Base-by-base conservation (phyloP, 2,113 vertebrate species). In the Hypocryptadius cinnamomeus region DNA sequence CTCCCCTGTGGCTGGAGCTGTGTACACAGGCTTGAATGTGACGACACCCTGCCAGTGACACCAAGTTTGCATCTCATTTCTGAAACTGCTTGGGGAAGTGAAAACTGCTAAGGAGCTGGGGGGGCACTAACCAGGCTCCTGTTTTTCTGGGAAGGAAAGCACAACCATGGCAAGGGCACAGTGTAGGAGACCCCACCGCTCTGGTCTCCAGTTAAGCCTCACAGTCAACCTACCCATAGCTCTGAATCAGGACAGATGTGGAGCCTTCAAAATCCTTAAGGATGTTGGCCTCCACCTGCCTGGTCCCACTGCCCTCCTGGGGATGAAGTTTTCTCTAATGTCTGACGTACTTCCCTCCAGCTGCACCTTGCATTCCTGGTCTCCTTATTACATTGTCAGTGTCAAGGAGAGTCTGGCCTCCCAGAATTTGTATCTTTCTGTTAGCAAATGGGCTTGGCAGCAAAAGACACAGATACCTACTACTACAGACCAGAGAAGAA, bases 301-400 rank as follows among this genome's bases (percentile, higher is more conserved):
- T 53, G 5, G 30, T 84, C 12, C 30, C 35, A 63, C 13, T 2
- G 0, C n/a, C 15, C 9, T 60, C 50, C 63, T 25, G 20, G 21
- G 51, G 50, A 85, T 68, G 28, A 22, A 40, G 31, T 57, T 72
- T 69, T 72, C 73, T 69, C 24, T 79, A 31, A 60, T 1, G 1
- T n/a, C 74, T 92, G 84, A 89, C 73, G 81, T 79, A 68, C 53
- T 79, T 91, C 20, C 22, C 48, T 87, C 19, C 66, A 85, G 70
- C 56, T 64, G 44, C 69, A 93, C 74, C 28, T 78, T 44, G 22
- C 1, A 0, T 68, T 53, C 57, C 69, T 85, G 76, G 76, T 87
- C 78, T 94, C 31, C 65, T 69, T 79, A 56, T 44, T 56, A 40
- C 10, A 21, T 10, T 71, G 30, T 11, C 47, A 30, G 23, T 53